These are phyloP conservation scores for Ochropleura plecta DNA, from an alignment of 2,888 invertebrate genomes.

Conservation along the genomic window DNA sequence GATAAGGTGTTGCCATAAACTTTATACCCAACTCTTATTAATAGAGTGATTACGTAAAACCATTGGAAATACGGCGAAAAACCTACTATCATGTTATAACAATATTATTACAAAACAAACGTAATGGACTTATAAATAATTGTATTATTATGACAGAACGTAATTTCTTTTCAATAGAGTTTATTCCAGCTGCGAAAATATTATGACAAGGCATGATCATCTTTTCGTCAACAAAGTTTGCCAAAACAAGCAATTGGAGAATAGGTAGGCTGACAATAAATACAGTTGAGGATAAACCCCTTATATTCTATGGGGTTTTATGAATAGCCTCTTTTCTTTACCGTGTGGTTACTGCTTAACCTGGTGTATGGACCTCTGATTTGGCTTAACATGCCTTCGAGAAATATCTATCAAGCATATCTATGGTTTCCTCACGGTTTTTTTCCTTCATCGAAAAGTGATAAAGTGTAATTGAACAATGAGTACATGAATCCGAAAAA, in stretches of 20 bases:
- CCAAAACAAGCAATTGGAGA: neutral
- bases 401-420: too few species aligned
- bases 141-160: neutral
- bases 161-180: slow-evolving; percentile 1
- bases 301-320: neutral
- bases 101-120: neutral
- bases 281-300: neutral
- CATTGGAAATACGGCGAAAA: slow-evolving; percentile 8
- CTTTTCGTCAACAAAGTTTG: neutral
- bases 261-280: neutral
- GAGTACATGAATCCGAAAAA: too few species aligned
- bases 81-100: neutral
- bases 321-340: neutral
- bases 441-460: too few species aligned
- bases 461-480: too few species aligned
- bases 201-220: neutral
- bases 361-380: too few species aligned
- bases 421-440: too few species aligned
- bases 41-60: slow-evolving; percentile 30
- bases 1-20: slow-evolving; percentile 41
- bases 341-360: too few species aligned
- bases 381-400: too few species aligned
- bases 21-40: slow-evolving; percentile 22
- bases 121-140: neutral
- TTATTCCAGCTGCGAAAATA: neutral